Conservation (phyloP, 2,113 vertebrate genomes). For the Heterochromis multidens region DNA sequence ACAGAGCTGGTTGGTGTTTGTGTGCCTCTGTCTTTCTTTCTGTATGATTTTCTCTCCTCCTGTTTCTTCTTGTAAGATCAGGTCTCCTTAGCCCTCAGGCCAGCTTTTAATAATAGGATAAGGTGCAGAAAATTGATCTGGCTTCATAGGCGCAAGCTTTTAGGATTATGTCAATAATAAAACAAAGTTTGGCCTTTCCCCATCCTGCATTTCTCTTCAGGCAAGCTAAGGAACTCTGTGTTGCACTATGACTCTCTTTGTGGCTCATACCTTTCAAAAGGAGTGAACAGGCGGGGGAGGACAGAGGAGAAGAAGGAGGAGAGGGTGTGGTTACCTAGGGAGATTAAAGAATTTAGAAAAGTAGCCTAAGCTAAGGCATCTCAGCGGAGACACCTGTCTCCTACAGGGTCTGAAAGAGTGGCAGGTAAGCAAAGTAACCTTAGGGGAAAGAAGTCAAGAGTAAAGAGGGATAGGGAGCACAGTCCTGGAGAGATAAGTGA, state of each 20-base stretch:
- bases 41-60: constrained; percentile 34
- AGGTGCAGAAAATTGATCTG: constrained; percentile 76
- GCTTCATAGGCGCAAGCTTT: constrained; percentile 71
- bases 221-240: constrained; percentile 50
- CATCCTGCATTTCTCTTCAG: constrained; percentile 60
- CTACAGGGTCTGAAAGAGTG: constrained; percentile 33
- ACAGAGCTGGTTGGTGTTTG: constrained; percentile 8
- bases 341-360: constrained; percentile 42
- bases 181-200: constrained; percentile 69
- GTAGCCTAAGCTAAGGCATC: neutral
- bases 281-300: constrained; percentile 18
- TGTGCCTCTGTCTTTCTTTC: constrained; percentile 18
- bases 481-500: constrained; percentile 46
- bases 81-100: constrained; percentile 57
- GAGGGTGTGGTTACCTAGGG: constrained; percentile 65
- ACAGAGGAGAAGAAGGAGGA: neutral
- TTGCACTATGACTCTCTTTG: constrained; percentile 51
- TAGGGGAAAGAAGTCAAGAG: constrained; percentile 24
- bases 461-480: constrained; percentile 27
- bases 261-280: constrained; percentile 43
- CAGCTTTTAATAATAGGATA: constrained; percentile 77
- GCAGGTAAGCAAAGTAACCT: constrained; percentile 1
- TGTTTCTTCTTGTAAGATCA: constrained; percentile 43
- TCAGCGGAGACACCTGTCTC: constrained; percentile 30
- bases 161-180: constrained; percentile 74